Evolutionary conservation across 2,797 vertebrate species (phyloP), one percentile per base, ranked within the genome.

Genomic region (Sphenodon punctatus): DNA sequence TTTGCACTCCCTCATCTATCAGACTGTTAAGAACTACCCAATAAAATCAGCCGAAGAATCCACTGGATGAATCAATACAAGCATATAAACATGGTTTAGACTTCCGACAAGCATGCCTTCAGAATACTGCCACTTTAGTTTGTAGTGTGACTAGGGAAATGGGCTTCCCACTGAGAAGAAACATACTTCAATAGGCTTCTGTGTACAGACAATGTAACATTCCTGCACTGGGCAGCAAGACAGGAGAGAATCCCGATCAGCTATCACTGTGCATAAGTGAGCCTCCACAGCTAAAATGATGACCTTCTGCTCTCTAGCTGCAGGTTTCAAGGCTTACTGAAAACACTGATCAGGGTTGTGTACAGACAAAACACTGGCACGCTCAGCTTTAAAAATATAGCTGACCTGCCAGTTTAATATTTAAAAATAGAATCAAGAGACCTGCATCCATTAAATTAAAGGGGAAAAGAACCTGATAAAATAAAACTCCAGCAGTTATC

Each of bases 21-120:
- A 85, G 49, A 59, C 36, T 34, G 14, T 15, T 67, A 86, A 85
- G 68, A 30, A 22, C 56, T 48, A 70, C 12, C 73, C 84, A 80
- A 67, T 79, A 87, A 84, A 91, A 87, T 87, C 86, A 53, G 60
- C 61, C 70, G 82, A 87, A 58, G 65, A 51, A 63, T 27, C 68
- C n/a, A 46, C 51, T 56, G 69, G 46, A 79, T 86, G 76, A 85
- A 87, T 87, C 89, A 71, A 70, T 68, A 81, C 16, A 12, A 38
- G 38, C 25, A 32, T 38, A 81, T 67, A 77, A 88, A 77, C 78
- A 69, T 4, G 23, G 67, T 27, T 61, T n/a, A 27, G 12, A 25
- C 36, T 77, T 77, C 71, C 67, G n/a, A 77, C 61, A 84, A 78
- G 76, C 25, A 58, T 15, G 27, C 30, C 56, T 75, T 77, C 49